Percentiles rank a stretch among this genome's conserved stretches.
phyloP scores from a whole-genome alignment of 2,888 invertebrate genomes.

The Lasiommata megera region DNA sequence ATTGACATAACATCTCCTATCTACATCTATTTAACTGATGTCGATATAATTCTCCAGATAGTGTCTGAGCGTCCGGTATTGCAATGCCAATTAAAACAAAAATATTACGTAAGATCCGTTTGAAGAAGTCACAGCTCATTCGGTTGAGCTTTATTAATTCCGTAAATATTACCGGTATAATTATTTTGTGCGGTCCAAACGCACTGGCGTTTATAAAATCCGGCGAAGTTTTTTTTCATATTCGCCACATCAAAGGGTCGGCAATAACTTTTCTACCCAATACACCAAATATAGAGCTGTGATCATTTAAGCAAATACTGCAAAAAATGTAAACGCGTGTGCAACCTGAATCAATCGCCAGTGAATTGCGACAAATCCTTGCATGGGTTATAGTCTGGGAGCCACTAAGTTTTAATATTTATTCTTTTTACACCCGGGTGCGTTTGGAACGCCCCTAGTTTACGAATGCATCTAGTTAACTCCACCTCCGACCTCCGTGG shows the following conservation, averaged over 20 bases:
- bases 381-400: background rate
- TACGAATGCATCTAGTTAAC: too few species aligned
- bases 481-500: too few species aligned
- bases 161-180: background rate
- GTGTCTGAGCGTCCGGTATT: too few species aligned
- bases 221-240: background rate
- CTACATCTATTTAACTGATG: too few species aligned
- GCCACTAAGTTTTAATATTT: background rate
- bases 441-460: too few species aligned
- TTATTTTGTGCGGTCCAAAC: background rate
- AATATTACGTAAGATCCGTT: too few species aligned
- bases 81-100: too few species aligned
- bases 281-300: slow-evolving; percentile 10
- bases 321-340: slow-evolving; percentile 7
- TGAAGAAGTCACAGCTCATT: too few species aligned
- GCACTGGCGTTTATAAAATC: background rate
- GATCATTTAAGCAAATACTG: slow-evolving; percentile 5
- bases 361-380: slow-evolving; percentile 4
- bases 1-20: too few species aligned
- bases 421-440: too few species aligned
- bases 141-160: background rate
- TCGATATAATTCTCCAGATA: too few species aligned
- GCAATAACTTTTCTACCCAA: slow-evolving; percentile 8
- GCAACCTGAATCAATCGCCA: slow-evolving; percentile 1
- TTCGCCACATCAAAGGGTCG: slow-evolving; percentile 7